Evolutionary conservation across 2,888 invertebrate species (phyloP), one percentile per base, ranked within the genome.

Genomic region (Himalopsyche kuldschensis): DNA sequence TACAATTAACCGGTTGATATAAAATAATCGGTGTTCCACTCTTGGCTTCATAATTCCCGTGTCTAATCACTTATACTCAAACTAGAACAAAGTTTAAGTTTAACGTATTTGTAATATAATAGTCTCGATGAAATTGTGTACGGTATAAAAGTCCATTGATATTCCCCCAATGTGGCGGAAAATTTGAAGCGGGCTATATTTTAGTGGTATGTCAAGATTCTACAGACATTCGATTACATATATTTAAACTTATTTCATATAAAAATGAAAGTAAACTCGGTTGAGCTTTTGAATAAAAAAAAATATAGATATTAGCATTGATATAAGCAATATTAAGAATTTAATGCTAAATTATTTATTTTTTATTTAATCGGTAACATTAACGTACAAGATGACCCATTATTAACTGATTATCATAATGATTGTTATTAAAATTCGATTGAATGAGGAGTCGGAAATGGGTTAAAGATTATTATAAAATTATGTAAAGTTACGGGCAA

Each of bases 1-100:
- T 27, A 47, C 75, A 81, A 81, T 81, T 81, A 76, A 76, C 27
- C 75, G 80, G 11, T 41, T 80, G 20, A 35, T 35, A 41, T 69
- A 69, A 4, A 69, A 69, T 30, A 69, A 69, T 69, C 47, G 47
- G 75, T 47, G 75, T 81, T 75, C 48, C 75, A 75, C 47, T n/a
- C n/a, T 75, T 4, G 30, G 47, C 41, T 46, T 55, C 31, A 75
- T 24, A 27, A 30, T 55, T 81, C 81, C 81, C 81, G 75, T 81
- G 47, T 35, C 81, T 35, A 81, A 81, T 81, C 75, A 46, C 75
- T 69, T 76, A 41, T 27, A 69, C 27, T 69, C 2, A 15, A 69
- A 27, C 27, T 27, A 69, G 69, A 69, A 69, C 69, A 69, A 30
- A 69, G 69, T 69, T 69, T 0, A 55, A 55, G 55, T 55, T 2